Evolutionary conservation across 2,113 vertebrate species (phyloP), one percentile per base, ranked within the genome.

Genomic region (Melospiza melodia): DNA sequence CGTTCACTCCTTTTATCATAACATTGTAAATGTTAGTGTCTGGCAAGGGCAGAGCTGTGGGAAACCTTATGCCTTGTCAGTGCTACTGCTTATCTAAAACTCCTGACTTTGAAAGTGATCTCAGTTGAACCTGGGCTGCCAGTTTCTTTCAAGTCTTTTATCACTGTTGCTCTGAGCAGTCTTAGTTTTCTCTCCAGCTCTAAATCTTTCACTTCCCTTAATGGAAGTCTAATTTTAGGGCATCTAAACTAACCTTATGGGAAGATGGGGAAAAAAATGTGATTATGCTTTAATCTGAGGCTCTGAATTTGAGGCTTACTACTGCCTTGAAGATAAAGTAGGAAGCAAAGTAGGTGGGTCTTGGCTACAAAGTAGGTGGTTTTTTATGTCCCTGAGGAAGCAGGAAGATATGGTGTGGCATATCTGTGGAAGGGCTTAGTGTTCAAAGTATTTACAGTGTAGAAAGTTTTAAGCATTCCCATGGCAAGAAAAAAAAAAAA

Each of bases 331-430:
- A 75, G 14, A 35, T 35, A 37, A 44, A 4, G 19, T 21, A 67
- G 19, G 15, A 44, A 16, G 15, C 27, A 59, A 68, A 52, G 17
- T 23, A n/a, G 22, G 11, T 37, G 37, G 35, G 9, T 67, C 35
- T 10, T 78, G 41, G 46, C 17, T 41, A 16, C 46, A n/a, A 62
- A n/a, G 48, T 13, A 52, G 48, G 5, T 51, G 30, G 5, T 5
- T 30, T 51, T 76, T 46, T 35, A 5, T n/a, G 8, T 68, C 11
- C 20, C 13, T 12, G 27, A 57, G 41, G 9, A 86, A 69, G 35
- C 10, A 55, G 44, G 13, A 58, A 9, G 24, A 49, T 6, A 49
- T 5, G 49, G 5, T 39, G 8, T 33, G 8, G 11, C 5, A 0
- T 39, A 21, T 25, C 28, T 58, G 4, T 63, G n/a, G 21, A 52